phyloP scores from a whole-genome alignment of 2,113 vertebrate species.

The Origma solitaria region DNA sequence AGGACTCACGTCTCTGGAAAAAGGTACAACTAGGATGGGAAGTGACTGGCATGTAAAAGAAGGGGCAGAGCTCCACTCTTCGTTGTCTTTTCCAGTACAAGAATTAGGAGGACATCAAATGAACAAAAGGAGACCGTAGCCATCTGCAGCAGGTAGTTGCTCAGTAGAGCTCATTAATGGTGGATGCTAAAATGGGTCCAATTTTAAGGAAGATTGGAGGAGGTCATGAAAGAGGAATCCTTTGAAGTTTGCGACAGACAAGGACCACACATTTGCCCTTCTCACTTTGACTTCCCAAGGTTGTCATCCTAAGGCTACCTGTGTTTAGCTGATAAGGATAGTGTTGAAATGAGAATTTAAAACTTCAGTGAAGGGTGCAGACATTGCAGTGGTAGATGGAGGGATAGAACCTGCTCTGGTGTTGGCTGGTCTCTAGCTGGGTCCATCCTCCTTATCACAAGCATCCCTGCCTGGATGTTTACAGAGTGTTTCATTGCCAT shows the following conservation, averaged over 20 bases:
- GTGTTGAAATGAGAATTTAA: background rate
- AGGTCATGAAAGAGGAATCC: background rate
- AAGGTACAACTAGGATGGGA: background rate
- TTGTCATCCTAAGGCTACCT: background rate
- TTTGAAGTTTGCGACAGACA: background rate
- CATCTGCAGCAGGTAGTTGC: background rate
- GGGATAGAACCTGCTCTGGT: background rate
- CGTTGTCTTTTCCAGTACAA: background rate
- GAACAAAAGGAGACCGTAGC: background rate
- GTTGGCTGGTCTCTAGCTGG: background rate
- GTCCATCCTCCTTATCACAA: background rate
- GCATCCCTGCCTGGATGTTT: background rate
- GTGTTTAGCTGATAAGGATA: background rate
- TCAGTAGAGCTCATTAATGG: background rate
- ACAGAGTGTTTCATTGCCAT: background rate
- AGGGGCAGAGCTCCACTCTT: background rate
- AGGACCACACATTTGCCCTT: background rate
- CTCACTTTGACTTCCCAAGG: background rate
- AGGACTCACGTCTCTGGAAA: background rate
- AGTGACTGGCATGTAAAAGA: background rate
- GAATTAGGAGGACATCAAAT: background rate
- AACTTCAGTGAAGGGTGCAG: background rate
- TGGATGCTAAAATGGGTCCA: background rate
- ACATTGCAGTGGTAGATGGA: background rate
- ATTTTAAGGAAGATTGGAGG: background rate